Percentiles rank a stretch among this genome's conserved stretches.
Conservation (phyloP, 2,113 vertebrate genomes). For the Rhizomys pruinosus region DNA sequence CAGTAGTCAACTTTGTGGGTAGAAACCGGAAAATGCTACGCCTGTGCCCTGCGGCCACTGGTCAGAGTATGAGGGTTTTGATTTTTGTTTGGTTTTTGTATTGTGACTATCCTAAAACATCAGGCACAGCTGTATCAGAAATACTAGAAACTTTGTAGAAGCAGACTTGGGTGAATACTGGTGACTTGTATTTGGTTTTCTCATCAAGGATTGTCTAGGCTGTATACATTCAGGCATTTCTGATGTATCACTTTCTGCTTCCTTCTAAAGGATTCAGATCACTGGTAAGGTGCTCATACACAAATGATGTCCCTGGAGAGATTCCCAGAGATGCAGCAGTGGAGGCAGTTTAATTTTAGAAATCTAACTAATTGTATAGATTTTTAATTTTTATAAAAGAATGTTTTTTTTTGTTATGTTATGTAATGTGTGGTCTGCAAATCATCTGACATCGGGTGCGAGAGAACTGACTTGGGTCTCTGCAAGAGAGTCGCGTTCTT, state of each 20-base stretch:
- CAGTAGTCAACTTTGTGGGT: no score
- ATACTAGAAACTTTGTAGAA: neutral
- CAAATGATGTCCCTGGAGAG: no score
- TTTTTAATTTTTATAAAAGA: no score
- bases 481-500: no score
- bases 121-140: neutral
- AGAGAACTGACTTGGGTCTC: no score
- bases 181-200: neutral
- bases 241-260: neutral
- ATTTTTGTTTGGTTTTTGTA: neutral
- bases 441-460: no score
- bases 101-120: neutral
- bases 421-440: no score
- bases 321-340: no score
- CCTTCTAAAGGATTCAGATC: neutral
- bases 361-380: no score
- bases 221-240: neutral
- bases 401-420: no score
- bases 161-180: neutral
- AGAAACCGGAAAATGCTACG: neutral
- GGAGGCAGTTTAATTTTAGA: neutral
- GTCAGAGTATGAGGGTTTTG: neutral
- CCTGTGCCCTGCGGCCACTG: neutral
- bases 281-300: neutral
- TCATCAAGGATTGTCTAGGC: conserved; percentile 8